Base-by-base conservation (phyloP, 2,797 vertebrate genomes). In the Sternarchorhynchus goeldii region DNA sequence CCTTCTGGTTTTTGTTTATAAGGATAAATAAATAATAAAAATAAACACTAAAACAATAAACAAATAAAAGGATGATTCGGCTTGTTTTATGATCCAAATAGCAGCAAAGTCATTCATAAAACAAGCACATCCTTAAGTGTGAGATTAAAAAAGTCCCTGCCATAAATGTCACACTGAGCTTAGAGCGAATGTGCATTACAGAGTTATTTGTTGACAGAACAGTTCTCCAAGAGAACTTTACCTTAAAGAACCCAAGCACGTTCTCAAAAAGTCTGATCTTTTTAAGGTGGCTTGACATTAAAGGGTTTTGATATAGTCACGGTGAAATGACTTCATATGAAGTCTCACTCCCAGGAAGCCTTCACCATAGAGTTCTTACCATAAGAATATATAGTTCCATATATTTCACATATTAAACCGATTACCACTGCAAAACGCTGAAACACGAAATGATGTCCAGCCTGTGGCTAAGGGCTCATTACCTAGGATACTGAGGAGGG, bases 191-290 rank as follows among this genome's bases (percentile, higher is more conserved):
- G 75, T 32, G 45, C 34, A 21, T 21, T 32, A 45, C 56, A 50
- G 50, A 25, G 82, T 88, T 80, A 86, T 53, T 75, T 45, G 86
- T 90, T 91, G 81, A 88, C 76, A 59, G 66, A 80, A 69, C 53
- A 75, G 50, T 55, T 32, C 18, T 76, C 31, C 60, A 68, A 81
- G 84, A 77, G 75, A 79, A 76, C 78, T 85, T 70, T 39, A 81
- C 77, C 67, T 31, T 25, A 56, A 53, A 74, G 20, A 18, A 74
- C 56, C 50, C 73, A 76, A 82, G 79, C 65, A 58, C 69, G 75
- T 57, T 29, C 20, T 59, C 1, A 12, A 31, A 31, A 41, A 67
- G 32, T n/a, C 68, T 18, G 21, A 71, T 58, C 58, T 58, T 55
- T 71, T 58, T n/a, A 14, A 70, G 41, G 36, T 53, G 76, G 57